Evolutionary conservation across 1,140 invertebrate genomes (phyloP).

Genomic region (Pectinophora gossypiella): DNA sequence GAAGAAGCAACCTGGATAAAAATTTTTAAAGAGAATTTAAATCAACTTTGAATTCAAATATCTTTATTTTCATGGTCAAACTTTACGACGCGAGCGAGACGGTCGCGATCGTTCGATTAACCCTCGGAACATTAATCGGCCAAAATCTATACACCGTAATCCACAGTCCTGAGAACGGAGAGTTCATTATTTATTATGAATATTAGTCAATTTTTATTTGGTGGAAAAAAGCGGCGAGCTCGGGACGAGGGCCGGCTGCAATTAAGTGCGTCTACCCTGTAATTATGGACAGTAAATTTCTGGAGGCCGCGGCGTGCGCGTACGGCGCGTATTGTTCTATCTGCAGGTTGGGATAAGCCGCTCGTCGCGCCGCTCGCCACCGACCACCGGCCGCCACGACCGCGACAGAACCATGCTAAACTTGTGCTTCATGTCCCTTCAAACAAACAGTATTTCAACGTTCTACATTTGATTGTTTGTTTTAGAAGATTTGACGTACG

Average conservation of each 20-base stretch:
- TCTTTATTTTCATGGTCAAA: background rate
- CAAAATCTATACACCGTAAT: slow-evolving; percentile 53
- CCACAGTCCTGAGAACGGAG: slow-evolving; percentile 51
- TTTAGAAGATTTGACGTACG: no score
- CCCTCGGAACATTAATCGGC: slow-evolving; percentile 47
- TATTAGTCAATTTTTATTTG: slow-evolving; percentile 75
- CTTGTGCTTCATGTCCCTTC: no score
- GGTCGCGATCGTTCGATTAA: slow-evolving; percentile 35
- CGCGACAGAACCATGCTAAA: no score
- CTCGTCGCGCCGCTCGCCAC: no score
- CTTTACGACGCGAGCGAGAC: background rate
- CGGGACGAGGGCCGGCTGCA: slow-evolving; percentile 52
- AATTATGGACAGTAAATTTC: slow-evolving; percentile 76
- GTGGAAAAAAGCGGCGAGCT: slow-evolving; percentile 63
- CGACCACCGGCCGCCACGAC: no score
- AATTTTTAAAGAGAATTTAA: background rate
- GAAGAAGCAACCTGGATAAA: no score
- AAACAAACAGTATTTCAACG: no score
- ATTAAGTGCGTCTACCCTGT: slow-evolving; percentile 74
- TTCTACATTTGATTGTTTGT: no score
- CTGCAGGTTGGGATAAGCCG: slow-evolving; percentile 45
- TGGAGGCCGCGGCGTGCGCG: slow-evolving; percentile 46
- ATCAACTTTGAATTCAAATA: background rate
- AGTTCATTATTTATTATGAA: slow-evolving; percentile 75
- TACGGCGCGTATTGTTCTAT: slow-evolving; percentile 58